Conservation (phyloP, 1,140 invertebrate genomes). For the Coboldia fuscipes region DNA sequence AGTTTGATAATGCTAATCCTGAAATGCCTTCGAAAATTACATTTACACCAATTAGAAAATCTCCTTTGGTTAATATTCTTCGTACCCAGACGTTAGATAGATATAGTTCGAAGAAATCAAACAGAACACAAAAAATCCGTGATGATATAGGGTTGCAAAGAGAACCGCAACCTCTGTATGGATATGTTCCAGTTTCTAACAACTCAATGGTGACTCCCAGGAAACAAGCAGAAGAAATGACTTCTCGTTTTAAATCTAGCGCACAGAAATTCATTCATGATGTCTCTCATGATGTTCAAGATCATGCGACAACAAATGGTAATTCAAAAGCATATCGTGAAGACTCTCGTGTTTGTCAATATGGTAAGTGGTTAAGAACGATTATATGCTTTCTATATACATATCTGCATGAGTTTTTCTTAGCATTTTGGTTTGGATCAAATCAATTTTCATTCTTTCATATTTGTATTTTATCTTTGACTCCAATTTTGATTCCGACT, state of each 20-base stretch:
- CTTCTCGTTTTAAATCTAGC: slow-evolving; percentile 42
- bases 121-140: slow-evolving; percentile 9
- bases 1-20: slow-evolving; percentile 31
- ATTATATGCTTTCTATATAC: neutral
- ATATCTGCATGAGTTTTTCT: neutral
- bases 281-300: slow-evolving; percentile 35
- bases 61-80: too few relatives aligned
- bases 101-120: slow-evolving; percentile 19
- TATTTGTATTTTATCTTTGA: neutral
- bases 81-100: slow-evolving; percentile 11
- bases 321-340: slow-evolving; percentile 48
- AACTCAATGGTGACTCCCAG: slow-evolving; percentile 22
- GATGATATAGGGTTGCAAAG: slow-evolving; percentile 24
- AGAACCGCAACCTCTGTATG: slow-evolving; percentile 35
- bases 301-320: slow-evolving; percentile 26
- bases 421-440: neutral
- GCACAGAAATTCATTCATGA: slow-evolving; percentile 44
- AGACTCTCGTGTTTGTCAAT: slow-evolving; percentile 42
- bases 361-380: slow-evolving; percentile 29
- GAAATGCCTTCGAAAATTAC: slow-evolving; percentile 21
- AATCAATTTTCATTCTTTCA: neutral
- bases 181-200: slow-evolving; percentile 27
- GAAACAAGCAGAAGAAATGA: slow-evolving; percentile 32
- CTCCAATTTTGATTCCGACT: too few relatives aligned
- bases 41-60: slow-evolving; percentile 11